These are phyloP conservation scores for Acrobasis consociella DNA, from an alignment of 2,888 invertebrate genomes.

Conservation along the genomic window DNA sequence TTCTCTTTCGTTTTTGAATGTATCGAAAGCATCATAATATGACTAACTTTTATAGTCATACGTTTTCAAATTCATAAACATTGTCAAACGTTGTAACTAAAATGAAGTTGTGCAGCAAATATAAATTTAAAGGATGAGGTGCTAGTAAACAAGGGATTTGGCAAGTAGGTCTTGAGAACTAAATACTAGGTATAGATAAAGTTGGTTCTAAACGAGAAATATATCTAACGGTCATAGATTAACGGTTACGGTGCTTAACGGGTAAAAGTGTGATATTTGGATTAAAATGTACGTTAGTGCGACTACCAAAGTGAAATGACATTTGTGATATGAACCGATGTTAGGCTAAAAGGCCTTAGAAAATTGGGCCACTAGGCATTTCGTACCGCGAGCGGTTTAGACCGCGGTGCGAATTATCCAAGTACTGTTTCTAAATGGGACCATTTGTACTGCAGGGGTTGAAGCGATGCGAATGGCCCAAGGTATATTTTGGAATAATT, in stretches of 20 bases:
- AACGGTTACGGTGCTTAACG: conserved; percentile 54
- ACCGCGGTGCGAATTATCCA: no score
- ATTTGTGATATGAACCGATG: conserved; percentile 29
- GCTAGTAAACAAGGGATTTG: conserved; percentile 36
- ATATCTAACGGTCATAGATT: conserved; percentile 25
- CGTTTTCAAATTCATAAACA: no score
- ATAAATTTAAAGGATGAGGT: conserved; percentile 29
- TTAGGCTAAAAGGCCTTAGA: neutral
- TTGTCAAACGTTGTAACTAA: neutral
- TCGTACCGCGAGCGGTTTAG: no score
- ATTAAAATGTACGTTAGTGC: conserved; percentile 43
- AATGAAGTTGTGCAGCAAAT: neutral
- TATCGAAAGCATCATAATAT: no score
- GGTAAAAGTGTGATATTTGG: conserved; percentile 62
- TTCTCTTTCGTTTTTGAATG: no score
- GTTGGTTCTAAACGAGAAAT: conserved; percentile 23
- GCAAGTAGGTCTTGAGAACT: conserved; percentile 29
- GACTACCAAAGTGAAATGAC: conserved; percentile 54
- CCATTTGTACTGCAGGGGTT: no score
- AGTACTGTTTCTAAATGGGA: no score
- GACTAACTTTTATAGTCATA: no score
- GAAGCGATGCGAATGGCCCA: no score
- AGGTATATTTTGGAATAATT: no score
- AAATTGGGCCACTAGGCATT: no score
- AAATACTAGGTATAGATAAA: conserved; percentile 27